Conservation (phyloP, 2,888 invertebrate genomes). For the Sphaerophoria rueppellii region DNA sequence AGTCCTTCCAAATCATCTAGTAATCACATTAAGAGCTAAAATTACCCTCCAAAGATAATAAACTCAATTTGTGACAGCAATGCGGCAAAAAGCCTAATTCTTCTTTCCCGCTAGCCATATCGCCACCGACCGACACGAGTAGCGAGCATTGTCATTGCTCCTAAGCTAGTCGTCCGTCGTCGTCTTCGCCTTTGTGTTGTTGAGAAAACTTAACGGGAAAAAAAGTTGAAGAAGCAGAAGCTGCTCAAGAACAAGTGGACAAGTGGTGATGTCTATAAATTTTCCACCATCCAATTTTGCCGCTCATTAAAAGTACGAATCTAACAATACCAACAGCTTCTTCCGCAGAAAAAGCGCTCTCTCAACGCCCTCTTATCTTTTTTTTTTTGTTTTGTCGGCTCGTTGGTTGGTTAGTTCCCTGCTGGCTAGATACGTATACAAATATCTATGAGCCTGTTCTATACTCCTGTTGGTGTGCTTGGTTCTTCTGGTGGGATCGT, state of each 20-base stretch:
- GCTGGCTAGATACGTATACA: no score
- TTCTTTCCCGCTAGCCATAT: not conserved
- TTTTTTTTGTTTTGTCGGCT: not conserved
- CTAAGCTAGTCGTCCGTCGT: not conserved
- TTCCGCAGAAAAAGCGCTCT: constrained; percentile 6
- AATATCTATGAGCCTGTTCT: not conserved
- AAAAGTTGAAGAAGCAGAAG: not conserved
- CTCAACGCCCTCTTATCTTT: constrained; percentile 5
- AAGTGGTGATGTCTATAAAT: constrained; percentile 71
- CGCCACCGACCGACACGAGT: not conserved
- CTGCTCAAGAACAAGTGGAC: constrained; percentile 39
- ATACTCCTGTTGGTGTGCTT: not conserved
- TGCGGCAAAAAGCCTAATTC: constrained; percentile 71
- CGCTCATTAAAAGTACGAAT: constrained; percentile 73
- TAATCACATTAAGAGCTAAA: constrained; percentile 68
- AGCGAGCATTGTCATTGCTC: not conserved
- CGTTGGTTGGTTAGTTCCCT: no score
- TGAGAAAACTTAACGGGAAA: constrained; percentile 7
- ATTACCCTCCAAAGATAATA: constrained; percentile 66
- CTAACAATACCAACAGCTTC: constrained; percentile 66
- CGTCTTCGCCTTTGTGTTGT: not conserved
- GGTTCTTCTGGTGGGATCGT: constrained; percentile 7
- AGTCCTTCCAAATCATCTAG: constrained; percentile 64
- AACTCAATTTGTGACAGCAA: constrained; percentile 72
- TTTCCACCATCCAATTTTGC: constrained; percentile 69